Conservation (phyloP, 2,113 vertebrate species). For the Osmerus mordax region DNA sequence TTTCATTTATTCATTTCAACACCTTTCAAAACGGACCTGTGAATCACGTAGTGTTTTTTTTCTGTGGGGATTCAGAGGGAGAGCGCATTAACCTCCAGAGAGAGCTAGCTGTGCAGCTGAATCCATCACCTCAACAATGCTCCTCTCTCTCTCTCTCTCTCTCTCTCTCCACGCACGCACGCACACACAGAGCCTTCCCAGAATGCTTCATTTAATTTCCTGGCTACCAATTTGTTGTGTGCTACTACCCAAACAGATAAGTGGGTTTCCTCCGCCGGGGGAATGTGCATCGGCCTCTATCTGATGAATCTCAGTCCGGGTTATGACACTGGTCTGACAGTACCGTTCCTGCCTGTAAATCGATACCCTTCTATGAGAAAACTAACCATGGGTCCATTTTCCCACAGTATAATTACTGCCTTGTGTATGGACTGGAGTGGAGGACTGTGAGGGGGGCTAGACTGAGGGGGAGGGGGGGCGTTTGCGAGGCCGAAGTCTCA, state of each 20-base stretch:
- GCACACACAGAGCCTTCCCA: conserved; percentile 14
- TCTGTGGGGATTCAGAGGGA: no score
- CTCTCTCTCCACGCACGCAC: no score
- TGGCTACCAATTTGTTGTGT: conserved; percentile 50
- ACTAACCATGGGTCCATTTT: conserved; percentile 32
- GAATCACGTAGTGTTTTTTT: no score
- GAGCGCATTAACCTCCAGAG: no score
- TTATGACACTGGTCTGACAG: conserved; percentile 31
- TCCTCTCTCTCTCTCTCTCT: no score
- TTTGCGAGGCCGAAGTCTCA: neutral
- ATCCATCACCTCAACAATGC: conserved; percentile 18
- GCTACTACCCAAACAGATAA: conserved; percentile 45
- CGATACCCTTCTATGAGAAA: conserved; percentile 13
- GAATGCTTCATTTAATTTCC: conserved; percentile 48
- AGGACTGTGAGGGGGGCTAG: neutral
- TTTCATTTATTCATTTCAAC: no score
- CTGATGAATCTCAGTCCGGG: conserved; percentile 43
- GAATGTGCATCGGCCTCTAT: conserved; percentile 40
- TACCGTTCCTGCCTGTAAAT: neutral
- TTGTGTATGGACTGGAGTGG: conserved; percentile 17
- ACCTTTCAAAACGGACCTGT: no score
- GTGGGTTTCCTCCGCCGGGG: conserved; percentile 39
- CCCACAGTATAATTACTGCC: conserved; percentile 13
- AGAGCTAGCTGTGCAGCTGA: no score
- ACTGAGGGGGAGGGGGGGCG: neutral